phyloP scores from a whole-genome alignment of 2,797 vertebrate species.

The Anguilla marmorata region DNA sequence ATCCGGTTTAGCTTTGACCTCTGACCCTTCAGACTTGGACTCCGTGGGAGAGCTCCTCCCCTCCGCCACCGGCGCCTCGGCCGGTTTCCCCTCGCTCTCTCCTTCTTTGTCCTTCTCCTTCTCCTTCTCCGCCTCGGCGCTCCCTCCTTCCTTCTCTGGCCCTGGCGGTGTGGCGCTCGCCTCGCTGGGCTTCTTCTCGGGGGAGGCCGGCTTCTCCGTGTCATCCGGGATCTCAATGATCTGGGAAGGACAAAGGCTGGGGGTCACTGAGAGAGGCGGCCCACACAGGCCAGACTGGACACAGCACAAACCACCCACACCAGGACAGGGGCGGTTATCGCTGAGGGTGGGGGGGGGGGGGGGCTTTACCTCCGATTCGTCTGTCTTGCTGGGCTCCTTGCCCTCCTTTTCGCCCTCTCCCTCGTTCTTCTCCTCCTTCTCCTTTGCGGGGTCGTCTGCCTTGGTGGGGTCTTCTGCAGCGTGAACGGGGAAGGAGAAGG shows the following conservation, averaged over 20 bases:
- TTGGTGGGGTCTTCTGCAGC: slow-evolving; percentile 72
- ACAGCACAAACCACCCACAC: neutral
- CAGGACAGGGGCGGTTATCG: neutral
- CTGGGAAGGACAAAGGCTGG: slow-evolving; percentile 43
- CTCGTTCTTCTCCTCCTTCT: slow-evolving; percentile 69
- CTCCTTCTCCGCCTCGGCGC: slow-evolving; percentile 63
- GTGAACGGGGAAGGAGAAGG: slow-evolving; percentile 4
- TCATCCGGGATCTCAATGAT: slow-evolving; percentile 80
- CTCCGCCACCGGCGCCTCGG: slow-evolving; percentile 45
- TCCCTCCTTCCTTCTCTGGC: slow-evolving; percentile 54
- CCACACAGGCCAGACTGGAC: neutral
- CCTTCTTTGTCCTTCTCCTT: slow-evolving; percentile 54
- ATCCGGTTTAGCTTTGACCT: slow-evolving; percentile 57
- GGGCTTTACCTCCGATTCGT: slow-evolving; percentile 68
- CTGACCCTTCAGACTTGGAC: slow-evolving; percentile 62
- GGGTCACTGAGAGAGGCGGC: neutral
- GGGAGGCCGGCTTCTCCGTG: slow-evolving; percentile 64
- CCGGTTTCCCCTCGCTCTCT: slow-evolving; percentile 57
- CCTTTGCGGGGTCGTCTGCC: slow-evolving; percentile 67
- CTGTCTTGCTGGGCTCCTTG: slow-evolving; percentile 59
- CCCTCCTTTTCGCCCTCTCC: slow-evolving; percentile 60
- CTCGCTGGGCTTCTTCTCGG: slow-evolving; percentile 52
- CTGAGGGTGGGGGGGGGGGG: neutral
- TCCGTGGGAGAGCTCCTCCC: slow-evolving; percentile 56
- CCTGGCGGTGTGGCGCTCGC: slow-evolving; percentile 43